Base-by-base conservation (phyloP, 2,888 invertebrate species). In the Panorpa germanica region DNA sequence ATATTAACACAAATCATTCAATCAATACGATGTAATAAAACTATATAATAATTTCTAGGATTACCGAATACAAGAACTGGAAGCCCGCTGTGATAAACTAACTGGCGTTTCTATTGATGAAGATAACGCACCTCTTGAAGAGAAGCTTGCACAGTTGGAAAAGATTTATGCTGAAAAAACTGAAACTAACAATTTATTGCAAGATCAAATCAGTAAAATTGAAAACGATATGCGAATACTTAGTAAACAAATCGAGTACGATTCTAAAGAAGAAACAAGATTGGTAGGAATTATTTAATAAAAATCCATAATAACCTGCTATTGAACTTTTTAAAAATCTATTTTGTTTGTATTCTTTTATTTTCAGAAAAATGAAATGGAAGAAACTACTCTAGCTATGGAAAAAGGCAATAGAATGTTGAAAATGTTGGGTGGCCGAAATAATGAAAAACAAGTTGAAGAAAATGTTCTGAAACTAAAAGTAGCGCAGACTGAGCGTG, bases 381-480 rank as follows among this genome's bases (percentile, higher is more conserved):
- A 67, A 45, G 61, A 65, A 38, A 53, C 62, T 6, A 46, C 59
- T 33, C 45, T 65, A n/a, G 50, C 58, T 29, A 59, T 61, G 38
- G 67, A 69, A 35, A 67, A 66, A 11, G 65, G 66, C 1, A 50
- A 61, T 22, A 70, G 67, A 36, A 58, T 63, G 37, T 37, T 65
- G 1, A 58, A 53, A 33, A 39, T 44, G 4, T 53, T 52, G 6
- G 57, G 57, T 29, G 44, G 47, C 13, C 43, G 41, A 2, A 61
- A 60, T 28, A 67, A 70, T 34, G 64, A 65, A 38, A 55, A 53
- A 29, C 65, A 66, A 39, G 69, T 70, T 1, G 60, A 61, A 30
- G 65, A 76, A 38, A 77, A 73, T 40, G 58, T 80, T 32, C 43
- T 76, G 40, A 58, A 68, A 34, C 61, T 83, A 44, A 62, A 68